These are phyloP conservation scores for Myathropa florea DNA, from an alignment of 2,888 invertebrate genomes.

Conservation along the genomic window DNA sequence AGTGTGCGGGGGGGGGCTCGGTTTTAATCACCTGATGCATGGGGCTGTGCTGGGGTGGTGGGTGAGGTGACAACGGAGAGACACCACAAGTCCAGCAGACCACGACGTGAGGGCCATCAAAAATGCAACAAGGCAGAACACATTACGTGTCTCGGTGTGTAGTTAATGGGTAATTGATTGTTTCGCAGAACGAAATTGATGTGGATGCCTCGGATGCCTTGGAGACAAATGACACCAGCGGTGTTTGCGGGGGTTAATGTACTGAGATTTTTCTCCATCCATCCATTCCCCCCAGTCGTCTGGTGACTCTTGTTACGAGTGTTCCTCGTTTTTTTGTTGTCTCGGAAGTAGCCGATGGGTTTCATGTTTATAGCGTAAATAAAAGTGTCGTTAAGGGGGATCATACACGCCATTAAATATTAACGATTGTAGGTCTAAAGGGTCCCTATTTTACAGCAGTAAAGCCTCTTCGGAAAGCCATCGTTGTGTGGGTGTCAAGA, in stretches of 20 bases:
- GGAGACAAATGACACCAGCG: constrained; percentile 49
- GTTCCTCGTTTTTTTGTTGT: background rate
- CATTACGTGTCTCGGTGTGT: constrained; percentile 49
- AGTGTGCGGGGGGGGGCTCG: background rate
- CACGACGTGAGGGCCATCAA: constrained; percentile 33
- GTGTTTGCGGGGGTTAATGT: constrained; percentile 49
- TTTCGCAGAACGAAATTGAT: constrained; percentile 47
- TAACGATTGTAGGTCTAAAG: constrained; percentile 32
- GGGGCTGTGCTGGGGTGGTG: background rate
- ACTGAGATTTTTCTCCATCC: constrained; percentile 33
- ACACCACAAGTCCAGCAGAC: background rate
- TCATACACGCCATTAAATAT: constrained; percentile 61
- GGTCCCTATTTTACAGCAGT: constrained; percentile 19
- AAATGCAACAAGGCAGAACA: constrained; percentile 59
- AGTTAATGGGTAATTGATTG: constrained; percentile 59
- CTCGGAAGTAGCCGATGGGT: constrained; percentile 21
- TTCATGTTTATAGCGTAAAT: constrained; percentile 58
- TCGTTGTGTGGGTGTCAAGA: background rate
- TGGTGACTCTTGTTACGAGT: background rate
- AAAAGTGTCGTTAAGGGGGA: constrained; percentile 56
- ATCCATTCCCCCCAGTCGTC: background rate
- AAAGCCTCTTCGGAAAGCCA: constrained; percentile 4
- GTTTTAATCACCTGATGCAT: constrained; percentile 61
- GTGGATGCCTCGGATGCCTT: background rate
- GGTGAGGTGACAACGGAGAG: background rate